phyloP scores from a whole-genome alignment of 2,797 vertebrate species.

The Brachyrhaphis roseni region DNA sequence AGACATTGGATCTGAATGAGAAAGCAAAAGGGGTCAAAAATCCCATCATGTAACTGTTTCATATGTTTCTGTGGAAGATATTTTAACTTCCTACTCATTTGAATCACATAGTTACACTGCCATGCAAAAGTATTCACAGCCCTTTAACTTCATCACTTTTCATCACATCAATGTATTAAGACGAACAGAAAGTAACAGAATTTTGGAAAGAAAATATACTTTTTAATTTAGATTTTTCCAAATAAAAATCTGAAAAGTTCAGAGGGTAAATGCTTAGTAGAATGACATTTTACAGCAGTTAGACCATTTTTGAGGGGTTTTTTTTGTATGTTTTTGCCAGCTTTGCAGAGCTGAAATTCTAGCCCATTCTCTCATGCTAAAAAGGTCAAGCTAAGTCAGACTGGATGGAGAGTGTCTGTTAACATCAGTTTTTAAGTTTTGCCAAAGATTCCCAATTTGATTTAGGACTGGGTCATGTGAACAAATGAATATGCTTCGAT shows the following conservation, averaged over 20 bases:
- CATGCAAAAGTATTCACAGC: background rate
- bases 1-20: slow-evolving; percentile 25
- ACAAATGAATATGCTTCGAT: background rate
- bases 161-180: background rate
- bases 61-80: slow-evolving; percentile 15
- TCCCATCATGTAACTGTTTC: slow-evolving; percentile 34
- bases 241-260: background rate
- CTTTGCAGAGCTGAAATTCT: background rate
- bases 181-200: background rate
- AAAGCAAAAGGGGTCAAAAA: slow-evolving; percentile 44
- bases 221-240: background rate
- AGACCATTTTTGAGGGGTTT: too few species aligned
- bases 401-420: background rate
- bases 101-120: background rate
- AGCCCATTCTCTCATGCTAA: background rate
- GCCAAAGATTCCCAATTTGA: background rate
- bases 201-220: background rate
- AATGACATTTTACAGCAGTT: background rate
- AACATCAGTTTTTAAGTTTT: background rate
- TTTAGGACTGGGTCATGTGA: background rate
- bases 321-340: background rate
- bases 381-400: background rate
- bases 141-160: background rate
- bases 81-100: background rate
- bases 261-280: background rate